Conservation (phyloP, 2,113 vertebrate species). For the Sclerurus mexicanus region DNA sequence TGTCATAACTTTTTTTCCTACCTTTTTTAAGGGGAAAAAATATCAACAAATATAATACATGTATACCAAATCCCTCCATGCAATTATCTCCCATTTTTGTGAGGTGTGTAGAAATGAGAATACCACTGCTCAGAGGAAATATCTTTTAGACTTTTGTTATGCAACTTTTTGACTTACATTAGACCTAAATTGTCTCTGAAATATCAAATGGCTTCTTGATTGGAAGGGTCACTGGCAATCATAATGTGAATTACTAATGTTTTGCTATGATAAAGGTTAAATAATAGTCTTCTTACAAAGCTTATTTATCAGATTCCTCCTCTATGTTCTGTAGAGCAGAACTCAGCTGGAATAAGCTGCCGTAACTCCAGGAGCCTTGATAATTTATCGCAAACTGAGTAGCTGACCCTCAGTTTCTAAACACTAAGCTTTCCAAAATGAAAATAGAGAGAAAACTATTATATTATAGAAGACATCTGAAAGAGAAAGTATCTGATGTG, state of each 20-base stretch:
- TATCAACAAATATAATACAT: neutral
- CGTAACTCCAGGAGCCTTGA: neutral
- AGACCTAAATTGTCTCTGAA: neutral
- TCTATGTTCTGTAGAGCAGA: neutral
- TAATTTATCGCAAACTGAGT: neutral
- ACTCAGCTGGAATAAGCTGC: neutral
- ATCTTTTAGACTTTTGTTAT: neutral
- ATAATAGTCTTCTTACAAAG: neutral
- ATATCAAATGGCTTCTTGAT: neutral
- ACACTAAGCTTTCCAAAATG: neutral
- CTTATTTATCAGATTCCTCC: neutral
- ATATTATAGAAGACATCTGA: neutral
- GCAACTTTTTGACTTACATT: neutral
- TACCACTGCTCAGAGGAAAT: neutral
- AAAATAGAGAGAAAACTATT: neutral
- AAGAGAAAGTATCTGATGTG: neutral
- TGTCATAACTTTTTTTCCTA: neutral
- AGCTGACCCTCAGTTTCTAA: neutral
- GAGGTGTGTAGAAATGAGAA: neutral
- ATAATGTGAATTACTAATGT: neutral
- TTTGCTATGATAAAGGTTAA: constrained; percentile 23
- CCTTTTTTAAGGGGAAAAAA: neutral
- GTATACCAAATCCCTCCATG: neutral
- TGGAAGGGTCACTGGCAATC: neutral
- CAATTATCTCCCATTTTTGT: neutral